These are phyloP conservation scores for Teleiodes luculella DNA, from an alignment of 2,888 invertebrate genomes.

Conservation along the genomic window DNA sequence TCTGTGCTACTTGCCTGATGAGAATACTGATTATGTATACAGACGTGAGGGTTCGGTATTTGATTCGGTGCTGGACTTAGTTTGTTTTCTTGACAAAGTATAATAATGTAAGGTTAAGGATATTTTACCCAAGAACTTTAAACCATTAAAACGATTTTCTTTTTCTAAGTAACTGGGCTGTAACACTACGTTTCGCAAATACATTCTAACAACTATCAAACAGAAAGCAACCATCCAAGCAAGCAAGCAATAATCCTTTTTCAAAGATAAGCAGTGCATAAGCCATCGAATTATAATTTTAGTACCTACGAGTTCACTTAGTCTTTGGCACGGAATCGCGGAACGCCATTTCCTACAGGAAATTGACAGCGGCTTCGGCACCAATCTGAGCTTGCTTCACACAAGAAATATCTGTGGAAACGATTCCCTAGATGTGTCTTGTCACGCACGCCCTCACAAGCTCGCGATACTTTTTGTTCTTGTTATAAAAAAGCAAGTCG, in stretches of 20 bases:
- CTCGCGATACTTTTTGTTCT: conserved; percentile 16
- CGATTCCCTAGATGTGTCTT: conserved; percentile 32
- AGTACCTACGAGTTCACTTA: conserved; percentile 18
- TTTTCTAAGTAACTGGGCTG: no score
- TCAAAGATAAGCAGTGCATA: not conserved
- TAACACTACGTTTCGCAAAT: no score
- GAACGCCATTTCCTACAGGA: conserved; percentile 42
- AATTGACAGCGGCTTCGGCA: conserved; percentile 36
- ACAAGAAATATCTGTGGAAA: conserved; percentile 34
- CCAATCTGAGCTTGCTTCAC: conserved; percentile 30
- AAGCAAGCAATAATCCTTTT: not conserved
- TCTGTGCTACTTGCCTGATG: not conserved
- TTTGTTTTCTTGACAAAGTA: no score
- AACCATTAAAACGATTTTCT: no score
- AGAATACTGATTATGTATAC: not conserved
- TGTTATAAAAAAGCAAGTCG: conserved; percentile 7
- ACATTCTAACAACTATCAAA: no score
- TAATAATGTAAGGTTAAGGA: no score
- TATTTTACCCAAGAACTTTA: no score
- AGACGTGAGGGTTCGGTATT: no score
- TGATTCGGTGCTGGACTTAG: not conserved
- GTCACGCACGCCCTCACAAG: conserved; percentile 35
- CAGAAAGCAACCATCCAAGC: not conserved
- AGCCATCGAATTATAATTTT: not conserved
- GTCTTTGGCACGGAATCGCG: conserved; percentile 26